Percentiles rank a stretch among this genome's conserved stretches.
Conservation (phyloP, 2,888 invertebrate species). For the Drosophila birchii region DNA sequence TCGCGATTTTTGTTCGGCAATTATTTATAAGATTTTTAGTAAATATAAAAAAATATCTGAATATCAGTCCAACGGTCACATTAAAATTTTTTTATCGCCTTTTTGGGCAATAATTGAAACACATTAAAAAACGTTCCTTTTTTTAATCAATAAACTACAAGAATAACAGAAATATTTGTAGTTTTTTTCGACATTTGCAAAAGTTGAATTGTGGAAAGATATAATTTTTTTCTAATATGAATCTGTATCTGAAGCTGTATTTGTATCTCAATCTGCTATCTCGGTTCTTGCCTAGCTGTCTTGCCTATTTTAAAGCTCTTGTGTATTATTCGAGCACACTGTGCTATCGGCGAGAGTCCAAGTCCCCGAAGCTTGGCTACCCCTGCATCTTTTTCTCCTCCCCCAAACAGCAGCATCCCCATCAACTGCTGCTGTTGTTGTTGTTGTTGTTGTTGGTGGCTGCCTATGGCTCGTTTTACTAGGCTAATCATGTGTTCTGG, state of each 20-base stretch:
- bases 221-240: background rate
- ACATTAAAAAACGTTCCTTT: too few relatives aligned
- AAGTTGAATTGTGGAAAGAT: background rate
- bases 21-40: background rate
- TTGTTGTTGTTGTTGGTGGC: constrained; percentile 37
- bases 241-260: too few relatives aligned
- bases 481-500: constrained; percentile 84
- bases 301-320: background rate
- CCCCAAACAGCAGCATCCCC: constrained; percentile 18
- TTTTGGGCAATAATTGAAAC: too few relatives aligned
- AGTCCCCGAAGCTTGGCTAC: constrained; percentile 27
- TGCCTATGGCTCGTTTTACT: constrained; percentile 66
- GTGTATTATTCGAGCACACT: background rate
- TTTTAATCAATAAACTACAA: too few relatives aligned
- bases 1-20: background rate
- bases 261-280: too few relatives aligned
- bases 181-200: background rate
- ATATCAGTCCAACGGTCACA: background rate
- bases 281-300: too few relatives aligned
- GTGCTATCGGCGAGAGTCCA: constrained; percentile 21
- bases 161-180: background rate
- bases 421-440: constrained; percentile 25
- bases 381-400: constrained; percentile 1
- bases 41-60: background rate
- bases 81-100: background rate